Evolutionary conservation across 2,113 vertebrate species (phyloP).

Genomic region (Laterallus jamaicensis): DNA sequence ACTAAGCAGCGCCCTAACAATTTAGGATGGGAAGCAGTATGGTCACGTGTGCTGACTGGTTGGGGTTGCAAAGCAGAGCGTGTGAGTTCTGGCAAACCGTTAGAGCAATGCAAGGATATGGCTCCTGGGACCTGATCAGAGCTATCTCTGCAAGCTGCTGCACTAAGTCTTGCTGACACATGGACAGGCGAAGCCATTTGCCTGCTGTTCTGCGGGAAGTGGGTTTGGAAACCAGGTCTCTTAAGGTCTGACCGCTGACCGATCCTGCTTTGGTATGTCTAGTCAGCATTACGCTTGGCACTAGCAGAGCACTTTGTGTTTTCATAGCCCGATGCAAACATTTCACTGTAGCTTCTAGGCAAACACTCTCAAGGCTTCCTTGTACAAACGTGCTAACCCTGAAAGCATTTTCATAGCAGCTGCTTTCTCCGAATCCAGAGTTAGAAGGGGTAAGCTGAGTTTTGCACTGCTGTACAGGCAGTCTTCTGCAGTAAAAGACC

Average conservation of each 20-base stretch:
- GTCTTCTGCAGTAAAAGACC: not conserved
- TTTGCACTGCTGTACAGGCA: not conserved
- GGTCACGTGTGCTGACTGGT: not conserved
- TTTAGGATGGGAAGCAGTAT: not conserved
- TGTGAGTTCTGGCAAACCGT: not conserved
- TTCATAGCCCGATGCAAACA: not conserved
- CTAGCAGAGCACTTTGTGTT: not conserved
- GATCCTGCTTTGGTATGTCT: not conserved
- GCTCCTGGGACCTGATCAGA: not conserved
- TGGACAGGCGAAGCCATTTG: rapidly evolving
- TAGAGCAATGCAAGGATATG: not conserved
- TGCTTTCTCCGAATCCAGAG: not conserved
- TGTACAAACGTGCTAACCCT: not conserved
- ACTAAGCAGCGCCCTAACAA: not conserved
- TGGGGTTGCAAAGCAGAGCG: not conserved
- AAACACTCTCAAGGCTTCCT: not conserved
- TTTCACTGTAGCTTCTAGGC: not conserved
- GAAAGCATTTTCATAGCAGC: not conserved
- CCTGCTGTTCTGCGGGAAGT: not conserved
- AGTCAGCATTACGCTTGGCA: not conserved
- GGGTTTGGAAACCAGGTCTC: not conserved
- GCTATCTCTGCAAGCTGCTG: not conserved
- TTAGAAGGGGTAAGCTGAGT: not conserved
- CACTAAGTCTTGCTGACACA: not conserved
- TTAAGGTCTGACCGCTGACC: not conserved